Percentiles rank a stretch among this genome's conserved stretches.
These are phyloP conservation scores for Adelges cooleyi DNA, from an alignment of 1,140 invertebrate species.

Conservation along the genomic window DNA sequence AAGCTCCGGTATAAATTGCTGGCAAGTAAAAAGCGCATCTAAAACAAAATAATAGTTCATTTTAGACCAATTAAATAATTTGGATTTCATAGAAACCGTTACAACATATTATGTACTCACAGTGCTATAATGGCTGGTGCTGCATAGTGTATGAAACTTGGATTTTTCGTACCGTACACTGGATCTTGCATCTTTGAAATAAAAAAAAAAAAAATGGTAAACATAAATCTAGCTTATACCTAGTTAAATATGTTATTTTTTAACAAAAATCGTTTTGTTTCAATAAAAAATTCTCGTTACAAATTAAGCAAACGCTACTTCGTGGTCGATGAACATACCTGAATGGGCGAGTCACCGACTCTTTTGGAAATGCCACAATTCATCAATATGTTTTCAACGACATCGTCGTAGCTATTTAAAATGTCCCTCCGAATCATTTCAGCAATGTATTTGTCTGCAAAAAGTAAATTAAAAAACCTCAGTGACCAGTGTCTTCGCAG, in stretches of 20 bases:
- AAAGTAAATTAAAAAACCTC: neutral
- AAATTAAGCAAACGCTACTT: too few species aligned
- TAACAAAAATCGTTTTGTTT: too few species aligned
- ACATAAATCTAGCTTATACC: too few species aligned
- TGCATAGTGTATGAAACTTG: slow-evolving; percentile 32
- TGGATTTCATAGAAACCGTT: too few species aligned
- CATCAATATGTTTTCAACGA: neutral
- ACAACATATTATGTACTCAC: slow-evolving; percentile 26
- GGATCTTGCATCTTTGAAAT: slow-evolving; percentile 30
- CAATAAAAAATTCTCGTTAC: too few species aligned
- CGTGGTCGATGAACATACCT: neutral
- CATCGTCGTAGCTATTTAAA: slow-evolving; percentile 3
- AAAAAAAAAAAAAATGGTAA: neutral
- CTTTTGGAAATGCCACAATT: slow-evolving; percentile 2
- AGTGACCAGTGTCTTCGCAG: too few species aligned
- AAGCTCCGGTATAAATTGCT: slow-evolving; percentile 33
- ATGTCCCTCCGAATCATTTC: slow-evolving; percentile 24
- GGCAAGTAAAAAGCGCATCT: slow-evolving; percentile 34
- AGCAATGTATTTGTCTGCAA: slow-evolving; percentile 31
- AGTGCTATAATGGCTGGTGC: slow-evolving; percentile 31
- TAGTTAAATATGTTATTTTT: too few species aligned
- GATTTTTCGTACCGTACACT: slow-evolving; percentile 30
- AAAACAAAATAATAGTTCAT: slow-evolving; percentile 6
- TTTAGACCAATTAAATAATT: neutral
- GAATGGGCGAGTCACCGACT: neutral